Percentiles rank a stretch among this genome's conserved stretches.
phyloP scores from a whole-genome alignment of 1,140 invertebrate species.

The Solenopsis invicta region DNA sequence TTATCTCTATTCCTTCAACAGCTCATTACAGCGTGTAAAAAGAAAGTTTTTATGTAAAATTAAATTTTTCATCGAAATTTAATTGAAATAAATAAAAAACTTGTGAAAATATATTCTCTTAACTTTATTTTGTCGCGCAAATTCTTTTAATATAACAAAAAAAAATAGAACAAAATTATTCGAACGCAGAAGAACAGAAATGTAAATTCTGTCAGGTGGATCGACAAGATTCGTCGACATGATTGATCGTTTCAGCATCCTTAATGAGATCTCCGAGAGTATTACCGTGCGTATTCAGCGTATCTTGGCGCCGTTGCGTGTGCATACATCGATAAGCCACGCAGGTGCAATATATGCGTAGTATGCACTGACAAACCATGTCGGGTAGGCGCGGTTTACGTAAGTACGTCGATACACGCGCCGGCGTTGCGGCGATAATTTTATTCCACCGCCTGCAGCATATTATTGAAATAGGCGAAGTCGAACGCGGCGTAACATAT shows the following conservation, averaged over 20 bases:
- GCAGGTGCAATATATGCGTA: slow-evolving; percentile 42
- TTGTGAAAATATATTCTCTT: background rate
- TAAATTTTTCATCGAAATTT: background rate
- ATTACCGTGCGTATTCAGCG: background rate
- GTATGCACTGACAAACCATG: background rate
- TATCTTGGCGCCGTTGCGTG: slow-evolving; percentile 22
- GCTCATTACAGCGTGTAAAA: background rate
- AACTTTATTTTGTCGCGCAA: background rate
- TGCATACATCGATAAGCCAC: slow-evolving; percentile 7
- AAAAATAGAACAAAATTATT: background rate
- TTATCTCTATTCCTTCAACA: background rate
- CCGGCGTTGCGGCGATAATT: slow-evolving; percentile 61
- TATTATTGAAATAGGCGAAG: slow-evolving; percentile 57
- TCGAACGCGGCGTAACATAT: slow-evolving; percentile 53
- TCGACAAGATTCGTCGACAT: background rate
- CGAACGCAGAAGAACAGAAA: background rate
- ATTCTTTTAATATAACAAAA: background rate
- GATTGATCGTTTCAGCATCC: slow-evolving; percentile 10
- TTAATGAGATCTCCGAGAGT: slow-evolving; percentile 1
- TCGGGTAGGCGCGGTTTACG: slow-evolving; percentile 52
- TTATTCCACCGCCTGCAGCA: slow-evolving; percentile 56
- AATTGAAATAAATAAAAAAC: background rate
- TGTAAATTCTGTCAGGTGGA: background rate
- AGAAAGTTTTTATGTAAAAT: background rate
- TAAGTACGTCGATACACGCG: slow-evolving; percentile 52